Conservation (phyloP, 2,113 vertebrate genomes). For the Condylura cristata region DNA sequence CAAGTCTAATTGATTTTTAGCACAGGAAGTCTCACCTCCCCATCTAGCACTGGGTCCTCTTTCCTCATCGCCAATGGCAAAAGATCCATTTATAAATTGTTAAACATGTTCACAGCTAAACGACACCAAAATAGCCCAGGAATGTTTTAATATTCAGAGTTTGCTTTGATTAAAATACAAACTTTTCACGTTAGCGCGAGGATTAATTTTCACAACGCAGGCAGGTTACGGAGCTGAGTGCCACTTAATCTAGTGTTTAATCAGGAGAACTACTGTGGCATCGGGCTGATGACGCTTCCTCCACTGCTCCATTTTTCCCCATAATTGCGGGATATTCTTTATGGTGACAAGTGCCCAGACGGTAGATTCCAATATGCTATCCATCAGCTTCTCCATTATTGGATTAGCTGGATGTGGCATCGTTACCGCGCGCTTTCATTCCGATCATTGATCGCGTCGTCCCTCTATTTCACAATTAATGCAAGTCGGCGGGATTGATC, state of each 20-base stretch:
- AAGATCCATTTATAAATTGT: conserved; percentile 66
- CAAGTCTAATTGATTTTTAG: conserved; percentile 71
- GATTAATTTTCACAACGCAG: conserved; percentile 75
- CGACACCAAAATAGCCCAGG: conserved; percentile 64
- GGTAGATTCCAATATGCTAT: conserved; percentile 94
- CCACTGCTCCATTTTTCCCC: conserved; percentile 87
- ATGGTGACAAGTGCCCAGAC: conserved; percentile 91
- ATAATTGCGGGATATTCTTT: conserved; percentile 93
- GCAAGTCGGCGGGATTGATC: conserved; percentile 92
- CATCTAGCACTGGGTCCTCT: not conserved
- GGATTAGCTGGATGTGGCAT: conserved; percentile 95
- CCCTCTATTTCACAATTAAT: conserved; percentile 97
- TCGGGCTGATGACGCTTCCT: conserved; percentile 82
- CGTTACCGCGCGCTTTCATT: conserved; percentile 92
- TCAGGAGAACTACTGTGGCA: conserved; percentile 85
- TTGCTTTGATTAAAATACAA: conserved; percentile 79
- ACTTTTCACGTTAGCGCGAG: conserved; percentile 61
- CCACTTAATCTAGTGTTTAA: conserved; percentile 89
- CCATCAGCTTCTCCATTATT: conserved; percentile 95
- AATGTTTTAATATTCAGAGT: conserved; percentile 70
- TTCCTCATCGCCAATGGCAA: conserved; percentile 42
- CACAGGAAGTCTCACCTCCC: conserved; percentile 25
- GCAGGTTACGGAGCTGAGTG: conserved; percentile 81
- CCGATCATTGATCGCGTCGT: conserved; percentile 92
- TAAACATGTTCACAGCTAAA: conserved; percentile 63